Conservation (phyloP, 2,113 vertebrate genomes). For the Gambusia affinis region DNA sequence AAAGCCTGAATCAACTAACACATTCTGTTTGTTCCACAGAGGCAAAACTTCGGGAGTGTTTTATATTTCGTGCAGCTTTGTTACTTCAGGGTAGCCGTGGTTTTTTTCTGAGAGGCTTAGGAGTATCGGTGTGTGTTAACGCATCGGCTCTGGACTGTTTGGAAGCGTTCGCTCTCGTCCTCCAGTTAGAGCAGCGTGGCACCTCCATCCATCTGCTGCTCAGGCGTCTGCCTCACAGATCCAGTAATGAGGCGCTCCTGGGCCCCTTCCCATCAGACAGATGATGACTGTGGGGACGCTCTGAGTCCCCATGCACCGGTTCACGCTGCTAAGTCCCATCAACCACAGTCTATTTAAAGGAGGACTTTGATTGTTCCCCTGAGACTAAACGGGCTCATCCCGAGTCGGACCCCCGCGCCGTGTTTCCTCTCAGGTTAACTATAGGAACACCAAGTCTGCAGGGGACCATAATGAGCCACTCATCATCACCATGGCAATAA, state of each 20-base stretch:
- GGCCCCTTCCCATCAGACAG: conserved; percentile 39
- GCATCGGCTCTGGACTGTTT: neutral
- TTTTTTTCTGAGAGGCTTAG: neutral
- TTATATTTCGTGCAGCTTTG: neutral
- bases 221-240: neutral
- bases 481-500: conserved; percentile 25
- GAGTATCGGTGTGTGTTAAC: neutral
- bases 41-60: too few relatives aligned
- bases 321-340: conserved; percentile 19
- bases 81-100: neutral
- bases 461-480: conserved; percentile 3
- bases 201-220: neutral
- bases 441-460: conserved; percentile 19
- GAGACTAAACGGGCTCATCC: conserved; percentile 20
- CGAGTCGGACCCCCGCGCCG: neutral
- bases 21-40: neutral
- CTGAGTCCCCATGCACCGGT: neutral
- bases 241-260: conserved; percentile 14
- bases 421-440: conserved; percentile 6
- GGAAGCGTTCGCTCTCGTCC: neutral
- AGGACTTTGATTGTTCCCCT: conserved; percentile 28
- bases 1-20: neutral
- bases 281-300: conserved; percentile 46
- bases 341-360: conserved; percentile 30
- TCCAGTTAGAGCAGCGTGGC: neutral